phyloP scores from a whole-genome alignment of 1,140 invertebrate species.

The Pachyrhynchus sulphureomaculatus region DNA sequence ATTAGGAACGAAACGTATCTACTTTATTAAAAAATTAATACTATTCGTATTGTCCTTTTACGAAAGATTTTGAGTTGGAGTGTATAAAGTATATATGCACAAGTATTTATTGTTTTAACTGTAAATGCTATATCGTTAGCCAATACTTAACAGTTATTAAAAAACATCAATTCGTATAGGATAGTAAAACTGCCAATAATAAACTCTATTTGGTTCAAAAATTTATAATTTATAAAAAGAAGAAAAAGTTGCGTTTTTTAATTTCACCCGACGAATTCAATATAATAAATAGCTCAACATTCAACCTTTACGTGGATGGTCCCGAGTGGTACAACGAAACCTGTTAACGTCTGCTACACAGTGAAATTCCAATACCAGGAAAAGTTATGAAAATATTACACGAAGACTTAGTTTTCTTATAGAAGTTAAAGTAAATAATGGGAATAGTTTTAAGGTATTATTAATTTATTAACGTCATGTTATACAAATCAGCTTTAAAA shows the following conservation, averaged over 20 bases:
- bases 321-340: background rate
- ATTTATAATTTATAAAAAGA: background rate
- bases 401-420: background rate
- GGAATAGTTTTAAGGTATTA: background rate
- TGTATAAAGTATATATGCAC: no score
- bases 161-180: no score
- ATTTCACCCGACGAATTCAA: background rate
- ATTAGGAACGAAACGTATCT: no score
- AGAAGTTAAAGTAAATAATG: background rate
- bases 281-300: background rate
- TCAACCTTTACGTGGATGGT: background rate
- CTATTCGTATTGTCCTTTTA: no score
- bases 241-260: background rate
- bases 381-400: conserved; percentile 2
- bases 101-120: no score
- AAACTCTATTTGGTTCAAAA: background rate
- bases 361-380: background rate
- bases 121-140: no score
- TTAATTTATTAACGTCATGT: conserved; percentile 5
- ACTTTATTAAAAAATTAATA: no score
- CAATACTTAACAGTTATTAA: no score
- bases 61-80: no score
- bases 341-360: background rate
- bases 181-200: background rate
- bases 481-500: background rate